Conservation (phyloP, 1,140 invertebrate genomes). For the Zaprionus lachaisei region DNA sequence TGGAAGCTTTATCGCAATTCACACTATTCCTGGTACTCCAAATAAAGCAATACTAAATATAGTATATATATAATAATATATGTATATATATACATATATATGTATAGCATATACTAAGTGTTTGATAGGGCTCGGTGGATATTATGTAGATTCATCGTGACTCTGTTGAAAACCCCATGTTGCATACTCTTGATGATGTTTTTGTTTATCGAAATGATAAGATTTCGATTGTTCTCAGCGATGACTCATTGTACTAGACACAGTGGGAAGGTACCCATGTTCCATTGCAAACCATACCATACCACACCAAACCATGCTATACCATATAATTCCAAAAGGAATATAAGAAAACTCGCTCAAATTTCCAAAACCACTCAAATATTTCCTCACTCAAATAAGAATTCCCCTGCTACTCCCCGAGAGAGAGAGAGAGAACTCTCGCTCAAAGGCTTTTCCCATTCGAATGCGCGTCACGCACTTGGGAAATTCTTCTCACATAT, state of each 20-base stretch:
- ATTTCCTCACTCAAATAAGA: conserved; percentile 45
- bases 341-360: background rate
- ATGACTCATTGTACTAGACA: conserved; percentile 22
- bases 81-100: background rate
- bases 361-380: conserved; percentile 47
- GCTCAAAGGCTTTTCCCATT: conserved; percentile 59
- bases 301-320: background rate
- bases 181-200: conserved; percentile 8
- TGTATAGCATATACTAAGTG: background rate
- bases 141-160: conserved; percentile 44
- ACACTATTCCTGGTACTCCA: background rate
- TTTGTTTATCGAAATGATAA: conserved; percentile 38
- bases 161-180: conserved; percentile 28
- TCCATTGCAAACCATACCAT: background rate
- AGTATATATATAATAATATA: too few species aligned
- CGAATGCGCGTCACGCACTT: conserved; percentile 44
- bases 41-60: background rate
- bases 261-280: background rate
- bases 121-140: background rate
- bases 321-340: background rate
- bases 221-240: conserved; percentile 25
- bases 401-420: background rate
- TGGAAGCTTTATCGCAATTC: background rate
- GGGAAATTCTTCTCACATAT: conserved; percentile 51
- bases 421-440: background rate